Evolutionary conservation across 2,797 vertebrate species (phyloP).

Genomic region (Scolopax bukidnonensis): DNA sequence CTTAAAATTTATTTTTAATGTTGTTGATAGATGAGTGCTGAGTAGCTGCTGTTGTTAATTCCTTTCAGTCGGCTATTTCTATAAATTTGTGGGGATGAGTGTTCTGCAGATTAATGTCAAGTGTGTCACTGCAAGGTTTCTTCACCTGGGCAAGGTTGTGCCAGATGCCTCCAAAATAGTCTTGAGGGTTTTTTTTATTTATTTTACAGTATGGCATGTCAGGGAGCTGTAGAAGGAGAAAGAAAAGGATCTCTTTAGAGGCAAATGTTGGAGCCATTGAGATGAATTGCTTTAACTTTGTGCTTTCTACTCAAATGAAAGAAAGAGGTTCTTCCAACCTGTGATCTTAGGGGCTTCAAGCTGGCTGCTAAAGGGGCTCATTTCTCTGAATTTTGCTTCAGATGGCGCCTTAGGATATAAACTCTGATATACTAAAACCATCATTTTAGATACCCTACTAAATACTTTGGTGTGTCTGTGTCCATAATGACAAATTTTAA

Average conservation of each 20-base stretch:
- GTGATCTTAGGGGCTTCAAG: not conserved
- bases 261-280: not conserved
- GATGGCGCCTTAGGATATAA: not conserved
- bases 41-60: not conserved
- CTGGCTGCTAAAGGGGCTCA: not conserved
- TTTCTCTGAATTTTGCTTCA: not conserved
- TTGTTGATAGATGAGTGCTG: not conserved
- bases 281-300: not conserved
- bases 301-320: not conserved
- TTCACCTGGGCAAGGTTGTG: not conserved
- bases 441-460: not conserved
- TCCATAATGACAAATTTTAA: not conserved
- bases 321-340: not conserved
- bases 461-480: not conserved
- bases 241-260: not conserved
- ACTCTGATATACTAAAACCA: not conserved
- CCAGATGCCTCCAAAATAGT: not conserved
- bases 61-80: not conserved
- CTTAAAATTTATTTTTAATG: conserved; percentile 19
- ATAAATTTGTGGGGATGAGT: not conserved
- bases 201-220: not conserved
- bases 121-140: not conserved
- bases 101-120: not conserved
- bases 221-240: not conserved
- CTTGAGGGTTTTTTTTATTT: not conserved